A percentile compares a stretch with the other conserved stretches of the same genome.
phyloP scores from a whole-genome alignment of 2,888 invertebrate genomes.

The Xestia ashworthii region DNA sequence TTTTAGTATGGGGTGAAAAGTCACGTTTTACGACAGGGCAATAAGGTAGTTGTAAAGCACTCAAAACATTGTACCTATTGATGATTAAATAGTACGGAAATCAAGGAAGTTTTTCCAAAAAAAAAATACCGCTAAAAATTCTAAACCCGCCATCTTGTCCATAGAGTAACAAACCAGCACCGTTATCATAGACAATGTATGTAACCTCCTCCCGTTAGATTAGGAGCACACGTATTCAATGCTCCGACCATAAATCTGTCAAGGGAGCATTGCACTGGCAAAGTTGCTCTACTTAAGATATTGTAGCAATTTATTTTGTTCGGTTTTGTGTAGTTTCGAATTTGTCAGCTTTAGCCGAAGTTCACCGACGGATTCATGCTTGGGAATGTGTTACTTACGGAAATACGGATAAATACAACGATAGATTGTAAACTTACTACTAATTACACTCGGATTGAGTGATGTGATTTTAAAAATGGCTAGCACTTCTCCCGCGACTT shows the following conservation, averaged over 20 bases:
- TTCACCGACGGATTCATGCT: neutral
- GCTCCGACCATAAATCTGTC: conserved; percentile 57
- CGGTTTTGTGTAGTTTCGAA: neutral
- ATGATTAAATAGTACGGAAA: too few relatives aligned
- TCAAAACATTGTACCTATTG: too few relatives aligned
- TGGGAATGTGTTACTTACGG: conserved; percentile 4
- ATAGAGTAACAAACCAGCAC: conserved; percentile 20
- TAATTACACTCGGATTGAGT: neutral
- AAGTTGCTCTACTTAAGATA: conserved; percentile 59
- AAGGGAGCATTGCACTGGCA: conserved; percentile 30
- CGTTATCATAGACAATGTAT: conserved; percentile 53
- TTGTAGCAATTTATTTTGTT: conserved; percentile 27
- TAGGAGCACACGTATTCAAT: conserved; percentile 59
- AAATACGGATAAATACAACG: neutral
- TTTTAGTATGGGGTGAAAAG: too few relatives aligned
- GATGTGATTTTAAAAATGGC: neutral
- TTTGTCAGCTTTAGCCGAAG: conserved; percentile 7
- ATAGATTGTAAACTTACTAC: too few relatives aligned
- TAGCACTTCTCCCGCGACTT: too few relatives aligned
- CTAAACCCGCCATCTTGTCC: conserved; percentile 35
- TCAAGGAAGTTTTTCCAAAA: neutral
- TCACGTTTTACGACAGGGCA: too few relatives aligned
- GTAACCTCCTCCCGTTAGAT: conserved; percentile 60
- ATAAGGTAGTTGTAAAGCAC: too few relatives aligned
- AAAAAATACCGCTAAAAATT: neutral